phyloP scores from a whole-genome alignment of 2,113 vertebrate species.

The Holacanthus passer region DNA sequence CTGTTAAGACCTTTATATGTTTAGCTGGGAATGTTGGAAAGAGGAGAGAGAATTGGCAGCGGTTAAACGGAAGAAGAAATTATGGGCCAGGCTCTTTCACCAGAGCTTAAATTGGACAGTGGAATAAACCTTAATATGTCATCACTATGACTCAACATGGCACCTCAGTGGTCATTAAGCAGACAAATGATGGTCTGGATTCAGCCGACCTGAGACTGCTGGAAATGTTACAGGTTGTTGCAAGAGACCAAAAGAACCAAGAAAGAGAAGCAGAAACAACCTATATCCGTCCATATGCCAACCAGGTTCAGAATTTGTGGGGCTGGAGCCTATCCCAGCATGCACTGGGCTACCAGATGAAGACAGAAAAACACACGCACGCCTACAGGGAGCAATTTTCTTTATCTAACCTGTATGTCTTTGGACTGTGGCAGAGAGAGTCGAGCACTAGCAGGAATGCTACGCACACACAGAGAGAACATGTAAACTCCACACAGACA shows the following conservation, averaged over 20 bases:
- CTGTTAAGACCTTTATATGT: conserved; percentile 3
- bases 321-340: not conserved
- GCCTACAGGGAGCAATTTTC: not conserved
- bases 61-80: conserved; percentile 34
- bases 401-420: not conserved
- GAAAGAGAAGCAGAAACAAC: conserved; percentile 29
- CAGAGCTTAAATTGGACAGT: conserved; percentile 60
- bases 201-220: conserved; percentile 35
- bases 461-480: not conserved
- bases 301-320: not conserved
- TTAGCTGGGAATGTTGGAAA: not conserved
- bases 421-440: conserved; percentile 7
- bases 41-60: not conserved
- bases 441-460: not conserved
- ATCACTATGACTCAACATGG: conserved; percentile 65
- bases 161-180: conserved; percentile 64
- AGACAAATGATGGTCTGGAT: conserved; percentile 62
- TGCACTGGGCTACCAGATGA: not conserved
- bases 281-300: conserved; percentile 16
- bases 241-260: conserved; percentile 40
- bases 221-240: conserved; percentile 58
- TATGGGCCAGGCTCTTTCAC: conserved; percentile 32
- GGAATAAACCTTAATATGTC: conserved; percentile 67
- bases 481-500: not conserved
- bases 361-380: conserved; percentile 11